Evolutionary conservation across 2,113 vertebrate genomes (phyloP), one percentile per base, ranked within the genome.

Genomic region (Galeopterus variegatus): DNA sequence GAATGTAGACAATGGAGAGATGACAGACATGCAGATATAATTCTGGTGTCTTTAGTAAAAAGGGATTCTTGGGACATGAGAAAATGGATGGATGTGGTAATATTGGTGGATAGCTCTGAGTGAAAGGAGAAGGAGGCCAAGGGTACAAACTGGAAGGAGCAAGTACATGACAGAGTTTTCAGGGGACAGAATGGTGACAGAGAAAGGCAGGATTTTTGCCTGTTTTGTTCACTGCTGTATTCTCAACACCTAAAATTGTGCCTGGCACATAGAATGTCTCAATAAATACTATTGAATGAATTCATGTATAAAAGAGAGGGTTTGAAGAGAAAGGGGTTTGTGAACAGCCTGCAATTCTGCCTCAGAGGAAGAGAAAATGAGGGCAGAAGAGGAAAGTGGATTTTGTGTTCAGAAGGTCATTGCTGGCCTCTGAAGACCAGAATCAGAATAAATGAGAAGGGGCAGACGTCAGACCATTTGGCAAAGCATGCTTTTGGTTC

Each of bases 141-240:
- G 62, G 45, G 11, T 50, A n/a, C 28, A 19, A n/a, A 3, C 8
- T 24, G 7, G 10, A 24, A 80, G 52, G 12, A 10, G 56, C 33
- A 24, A 70, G 31, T 17, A 36, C 0, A 65, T 18, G 76, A 6
- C 31, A 19, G 24, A 23, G 18, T 5, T 28, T 8, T 15, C 15
- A 95, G n/a, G 5, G 9, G 3, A 31, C 15, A 56, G 45, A 17
- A 41, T 6, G 26, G n/a, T 31, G 8, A 13, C 2, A 6, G 54
- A 8, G 24, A 13, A 48, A 1, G 15, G 6, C 14, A 19, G 8
- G 8, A 18, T 2, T 8, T 56, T 45, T 11, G 12, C 24, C 17
- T 85, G 4, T 36, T 7, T 33, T 26, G 14, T 31, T 33, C 15
- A 11, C 5, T 80, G 11, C 23, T 83, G 1, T 5, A 28, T 72